Base-by-base conservation (phyloP, 2,888 invertebrate genomes). In the Amorpha juglandis region DNA sequence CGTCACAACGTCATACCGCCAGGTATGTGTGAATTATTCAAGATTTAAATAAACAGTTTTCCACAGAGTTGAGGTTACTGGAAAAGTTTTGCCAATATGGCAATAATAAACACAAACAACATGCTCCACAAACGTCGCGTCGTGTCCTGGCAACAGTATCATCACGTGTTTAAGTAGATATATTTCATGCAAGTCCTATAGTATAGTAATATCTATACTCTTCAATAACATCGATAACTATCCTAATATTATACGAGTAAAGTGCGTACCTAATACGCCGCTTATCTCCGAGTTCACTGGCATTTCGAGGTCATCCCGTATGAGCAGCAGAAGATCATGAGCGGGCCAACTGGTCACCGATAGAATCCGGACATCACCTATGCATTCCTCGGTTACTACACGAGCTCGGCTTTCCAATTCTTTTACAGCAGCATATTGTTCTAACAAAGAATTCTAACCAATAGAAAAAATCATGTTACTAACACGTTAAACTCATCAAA, bases 271-370 rank as follows among this genome's bases (percentile, higher is more conserved):
- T 33, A 90, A 82, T 58, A 83, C 48, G 35, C 89, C 87, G 67
- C 74, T 80, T 67, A 86, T 80, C 63, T 90, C 88, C 0, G 80
- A 72, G 67, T 80, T 77, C 65, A 77, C 33, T 9, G 82, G 78
- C 72, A 78, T 67, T 19, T 80, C 74, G 21, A 84, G 70, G 70
- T 89, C 87, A 33, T 86, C 83, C 7, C 88, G 80, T 9, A 90
- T 70, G 1, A 90, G 80, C 67, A 91, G 71, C 42, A 91, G 78
- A 65, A 92, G 75, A 70, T 92, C 91, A 65, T 91, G 87, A 0
- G 89, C 84, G 0, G 90, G 84, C 92, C 92, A 92, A 45, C 77
- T 75, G 42, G 79, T 88, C 52, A 94, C 83, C 1, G 93, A 91
- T 62, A 94, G 71, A 7, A 88, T 72, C 1, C 90, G 84, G 6